A percentile compares a stretch with the other conserved stretches of the same genome.
These are phyloP conservation scores for Hypotaenidia okinawae DNA, from an alignment of 2,797 vertebrate species.

Conservation along the genomic window DNA sequence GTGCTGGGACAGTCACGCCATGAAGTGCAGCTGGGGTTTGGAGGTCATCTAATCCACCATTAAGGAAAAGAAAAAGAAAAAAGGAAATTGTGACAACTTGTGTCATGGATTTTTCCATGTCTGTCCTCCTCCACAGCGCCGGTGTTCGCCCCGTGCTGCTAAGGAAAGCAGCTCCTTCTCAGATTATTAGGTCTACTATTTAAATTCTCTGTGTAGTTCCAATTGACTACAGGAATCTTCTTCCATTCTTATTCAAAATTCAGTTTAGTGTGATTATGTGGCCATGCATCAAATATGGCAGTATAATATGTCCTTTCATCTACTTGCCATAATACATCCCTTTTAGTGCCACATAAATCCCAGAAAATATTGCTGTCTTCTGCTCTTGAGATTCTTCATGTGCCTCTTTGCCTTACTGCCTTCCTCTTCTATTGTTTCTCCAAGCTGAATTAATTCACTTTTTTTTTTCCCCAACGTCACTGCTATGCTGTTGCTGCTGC, in stretches of 20 bases:
- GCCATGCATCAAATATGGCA: slow-evolving; percentile 72
- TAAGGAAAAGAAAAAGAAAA: background rate
- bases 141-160: background rate
- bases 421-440: slow-evolving; percentile 65
- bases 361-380: slow-evolving; percentile 67
- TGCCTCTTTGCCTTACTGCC: slow-evolving; percentile 70
- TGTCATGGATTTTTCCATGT: background rate
- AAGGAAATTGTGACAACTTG: background rate
- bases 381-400: slow-evolving; percentile 68
- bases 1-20: background rate
- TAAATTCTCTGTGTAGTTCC: slow-evolving; percentile 47
- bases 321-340: slow-evolving; percentile 72
- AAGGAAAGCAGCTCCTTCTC: background rate
- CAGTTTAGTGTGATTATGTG: slow-evolving; percentile 71
- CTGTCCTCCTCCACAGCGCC: background rate
- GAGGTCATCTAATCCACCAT: background rate
- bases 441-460: slow-evolving; percentile 63
- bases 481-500: background rate
- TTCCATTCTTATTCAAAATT: slow-evolving; percentile 70
- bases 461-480: rapidly evolving
- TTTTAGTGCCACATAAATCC: slow-evolving; percentile 74
- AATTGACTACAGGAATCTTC: slow-evolving; percentile 57
- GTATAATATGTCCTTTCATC: slow-evolving; percentile 72
- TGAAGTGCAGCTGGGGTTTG: background rate
- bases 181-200: slow-evolving; percentile 34